Base-by-base conservation (phyloP, 1,140 invertebrate species). In the Bursaphelenchus mucronatus region DNA sequence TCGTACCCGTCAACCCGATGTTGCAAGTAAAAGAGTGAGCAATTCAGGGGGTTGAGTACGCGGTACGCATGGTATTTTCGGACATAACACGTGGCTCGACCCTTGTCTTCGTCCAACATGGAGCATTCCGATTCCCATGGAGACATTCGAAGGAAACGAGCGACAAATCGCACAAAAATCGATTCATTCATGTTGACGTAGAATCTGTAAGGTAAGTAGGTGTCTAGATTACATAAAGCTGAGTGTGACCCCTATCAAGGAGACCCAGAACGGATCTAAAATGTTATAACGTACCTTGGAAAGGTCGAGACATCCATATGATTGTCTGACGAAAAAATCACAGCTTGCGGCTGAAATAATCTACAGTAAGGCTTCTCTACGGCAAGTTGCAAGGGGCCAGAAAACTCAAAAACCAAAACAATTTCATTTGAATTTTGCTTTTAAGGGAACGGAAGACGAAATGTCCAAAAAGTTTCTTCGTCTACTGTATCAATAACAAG, bases 181-280 rank as follows among this genome's bases (percentile, higher is more conserved):
- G 13, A 40, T n/a, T 59, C 57, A 39, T 59, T 43, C 11, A 59
- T 11, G 40, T 50, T 59, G 57, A 59, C 30, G 40, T 59, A 59
- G 40, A 59, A 59, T 5, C 49, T 50, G 5, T 1, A 50, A 50
- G 5, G 49, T 5, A 19, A 50, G 5, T 50, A 17, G 19, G 46
- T n/a, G n/a, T 47, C 46, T 11, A n/a, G n/a, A n/a, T 11, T 47
- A 11, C 11, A 47, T 11, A 11, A n/a, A n/a, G n/a, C n/a, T n/a
- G n/a, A n/a, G n/a, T n/a, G n/a, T n/a, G n/a, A n/a, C n/a, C n/a
- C n/a, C n/a, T n/a, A n/a, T 30, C 30, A 30, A 30, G 30, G n/a
- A n/a, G n/a, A n/a, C 30, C 30, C 5, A 30, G 1, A 30, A 30
- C 5, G 30, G 30, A 30, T 30, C 2, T 30, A 19, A 50, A 50